These are phyloP conservation scores for Dendroctonus valens DNA, from an alignment of 1,140 invertebrate genomes.

Conservation along the genomic window DNA sequence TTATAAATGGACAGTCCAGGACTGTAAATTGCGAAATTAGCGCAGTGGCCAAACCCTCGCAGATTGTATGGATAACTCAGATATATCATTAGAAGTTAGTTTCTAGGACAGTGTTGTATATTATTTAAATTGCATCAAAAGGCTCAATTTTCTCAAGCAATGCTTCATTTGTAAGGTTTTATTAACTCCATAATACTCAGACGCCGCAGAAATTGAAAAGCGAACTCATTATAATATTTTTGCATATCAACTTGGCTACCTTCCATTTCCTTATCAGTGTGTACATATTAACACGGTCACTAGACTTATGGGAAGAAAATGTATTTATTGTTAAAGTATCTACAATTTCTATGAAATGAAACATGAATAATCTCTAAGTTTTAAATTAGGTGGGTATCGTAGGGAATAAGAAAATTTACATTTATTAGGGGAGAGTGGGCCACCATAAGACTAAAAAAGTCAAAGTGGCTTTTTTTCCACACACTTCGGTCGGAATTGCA, in stretches of 20 bases:
- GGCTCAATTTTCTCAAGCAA: background rate
- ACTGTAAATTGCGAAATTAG: slow-evolving; percentile 79
- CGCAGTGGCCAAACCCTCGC: slow-evolving; percentile 63
- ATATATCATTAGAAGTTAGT: slow-evolving; percentile 49
- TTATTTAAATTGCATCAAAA: background rate
- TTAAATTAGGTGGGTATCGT: background rate
- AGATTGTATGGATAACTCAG: slow-evolving; percentile 66
- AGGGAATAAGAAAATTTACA: background rate
- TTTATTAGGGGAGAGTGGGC: background rate
- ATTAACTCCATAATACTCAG: background rate
- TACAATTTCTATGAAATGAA: slow-evolving; percentile 2
- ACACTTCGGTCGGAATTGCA: no score
- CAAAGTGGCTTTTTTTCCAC: no score
- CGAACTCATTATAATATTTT: background rate
- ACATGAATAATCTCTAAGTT: background rate
- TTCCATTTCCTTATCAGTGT: background rate
- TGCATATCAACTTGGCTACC: slow-evolving; percentile 2
- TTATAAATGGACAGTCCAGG: slow-evolving; percentile 70
- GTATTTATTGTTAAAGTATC: background rate
- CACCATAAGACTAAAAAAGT: no score
- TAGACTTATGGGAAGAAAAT: background rate
- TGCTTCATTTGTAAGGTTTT: background rate
- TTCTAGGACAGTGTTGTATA: background rate
- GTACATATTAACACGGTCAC: background rate
- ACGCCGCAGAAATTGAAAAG: background rate